Conservation (phyloP, 2,888 invertebrate genomes). For the Agrenia bidenticulata region DNA sequence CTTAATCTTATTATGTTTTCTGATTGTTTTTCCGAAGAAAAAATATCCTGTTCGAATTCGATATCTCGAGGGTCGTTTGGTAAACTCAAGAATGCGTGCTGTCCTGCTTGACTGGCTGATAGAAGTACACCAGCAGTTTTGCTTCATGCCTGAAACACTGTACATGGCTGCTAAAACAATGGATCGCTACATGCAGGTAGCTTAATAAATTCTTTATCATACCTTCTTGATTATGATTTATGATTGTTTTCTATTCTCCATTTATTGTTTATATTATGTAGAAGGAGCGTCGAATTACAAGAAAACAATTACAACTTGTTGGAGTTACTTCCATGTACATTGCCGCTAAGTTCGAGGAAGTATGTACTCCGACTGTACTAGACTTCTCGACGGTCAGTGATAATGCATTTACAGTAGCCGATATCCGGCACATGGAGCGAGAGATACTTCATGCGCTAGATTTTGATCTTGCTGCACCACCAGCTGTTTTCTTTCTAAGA, state of each 20-base stretch:
- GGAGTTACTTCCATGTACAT: conserved; percentile 87
- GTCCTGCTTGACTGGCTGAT: conserved; percentile 92
- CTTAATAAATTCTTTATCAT: not conserved
- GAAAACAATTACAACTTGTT: conserved; percentile 78
- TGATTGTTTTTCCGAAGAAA: conserved; percentile 55
- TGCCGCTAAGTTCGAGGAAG: conserved; percentile 94
- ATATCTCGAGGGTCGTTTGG: conserved; percentile 65
- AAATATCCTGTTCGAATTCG: conserved; percentile 66
- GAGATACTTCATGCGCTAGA: conserved; percentile 73
- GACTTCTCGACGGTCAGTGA: conserved; percentile 93
- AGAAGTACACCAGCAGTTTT: conserved; percentile 85
- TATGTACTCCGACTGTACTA: conserved; percentile 78
- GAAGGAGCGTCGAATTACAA: conserved; percentile 65
- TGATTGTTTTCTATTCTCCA: conserved; percentile 5
- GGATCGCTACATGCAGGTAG: conserved; percentile 83
- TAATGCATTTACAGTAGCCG: conserved; percentile 74
- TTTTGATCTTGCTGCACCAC: conserved; percentile 80
- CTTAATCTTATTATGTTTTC: conserved; percentile 9
- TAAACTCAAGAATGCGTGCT: conserved; percentile 82
- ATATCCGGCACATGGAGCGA: conserved; percentile 80
- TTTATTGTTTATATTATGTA: conserved; percentile 56
- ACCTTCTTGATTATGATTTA: not conserved
- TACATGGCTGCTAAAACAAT: conserved; percentile 83
- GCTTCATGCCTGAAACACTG: conserved; percentile 81
- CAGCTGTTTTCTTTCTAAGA: conserved; percentile 84